These are phyloP conservation scores for Therioaphis trifolii DNA, from an alignment of 2,888 invertebrate species.

Conservation along the genomic window DNA sequence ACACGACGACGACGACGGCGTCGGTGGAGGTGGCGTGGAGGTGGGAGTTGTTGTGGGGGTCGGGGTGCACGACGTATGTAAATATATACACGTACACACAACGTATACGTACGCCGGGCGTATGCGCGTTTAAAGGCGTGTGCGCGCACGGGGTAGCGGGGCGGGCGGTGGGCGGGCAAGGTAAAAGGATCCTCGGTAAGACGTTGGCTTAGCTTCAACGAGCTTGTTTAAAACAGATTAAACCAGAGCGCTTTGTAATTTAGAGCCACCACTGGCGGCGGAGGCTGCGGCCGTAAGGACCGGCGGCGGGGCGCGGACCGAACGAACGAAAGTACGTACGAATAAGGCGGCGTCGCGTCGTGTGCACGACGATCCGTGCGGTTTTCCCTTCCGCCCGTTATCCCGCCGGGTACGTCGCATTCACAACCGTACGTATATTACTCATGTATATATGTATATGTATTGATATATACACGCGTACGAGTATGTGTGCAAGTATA, in stretches of 20 bases:
- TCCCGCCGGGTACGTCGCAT: no score
- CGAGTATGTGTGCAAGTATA: neutral
- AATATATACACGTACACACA: neutral
- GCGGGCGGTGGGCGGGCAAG: constrained; percentile 16
- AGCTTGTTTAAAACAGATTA: constrained; percentile 62
- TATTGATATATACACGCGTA: neutral
- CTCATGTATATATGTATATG: neutral
- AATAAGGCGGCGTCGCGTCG: neutral
- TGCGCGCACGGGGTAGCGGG: neutral
- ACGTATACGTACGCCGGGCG: neutral
- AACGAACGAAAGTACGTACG: constrained; percentile 33
- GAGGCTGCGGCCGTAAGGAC: neutral
- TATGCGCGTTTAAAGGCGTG: neutral
- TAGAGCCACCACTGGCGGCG: constrained; percentile 51
- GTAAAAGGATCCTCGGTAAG: constrained; percentile 60
- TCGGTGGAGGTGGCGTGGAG: no score
- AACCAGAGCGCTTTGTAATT: constrained; percentile 60
- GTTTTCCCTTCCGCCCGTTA: neutral
- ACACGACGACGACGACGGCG: no score
- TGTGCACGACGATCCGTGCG: neutral
- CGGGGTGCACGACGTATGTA: neutral
- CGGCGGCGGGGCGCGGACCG: neutral
- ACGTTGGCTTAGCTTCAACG: constrained; percentile 59
- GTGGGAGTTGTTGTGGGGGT: no score
- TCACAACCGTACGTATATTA: neutral